Percentiles rank a stretch among this genome's conserved stretches.
Evolutionary conservation across 2,888 invertebrate genomes (phyloP).

Genomic region (Drosophila tanythrix): DNA sequence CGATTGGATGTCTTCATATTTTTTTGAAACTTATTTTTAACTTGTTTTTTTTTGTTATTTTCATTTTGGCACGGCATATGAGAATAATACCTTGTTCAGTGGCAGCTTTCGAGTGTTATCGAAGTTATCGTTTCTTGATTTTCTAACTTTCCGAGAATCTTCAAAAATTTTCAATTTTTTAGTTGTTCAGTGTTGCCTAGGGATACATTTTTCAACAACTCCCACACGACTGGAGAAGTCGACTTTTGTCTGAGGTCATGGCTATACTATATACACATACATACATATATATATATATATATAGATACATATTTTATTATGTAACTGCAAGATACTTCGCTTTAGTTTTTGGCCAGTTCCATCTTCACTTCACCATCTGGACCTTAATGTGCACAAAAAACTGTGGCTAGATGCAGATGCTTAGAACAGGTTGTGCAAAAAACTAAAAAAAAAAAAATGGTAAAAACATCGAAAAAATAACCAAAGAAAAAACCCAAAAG

Average conservation of each 20-base stretch:
- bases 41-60: constrained; percentile 20
- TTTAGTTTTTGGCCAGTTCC: neutral
- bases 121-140: neutral
- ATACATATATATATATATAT: too few relatives aligned
- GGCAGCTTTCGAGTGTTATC: constrained; percentile 3
- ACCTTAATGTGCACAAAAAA: constrained; percentile 8
- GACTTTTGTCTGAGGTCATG: constrained; percentile 3
- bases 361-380: neutral
- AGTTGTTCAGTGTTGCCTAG: neutral
- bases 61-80: constrained; percentile 1
- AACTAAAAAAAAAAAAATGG: constrained; percentile 6
- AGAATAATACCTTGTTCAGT: neutral
- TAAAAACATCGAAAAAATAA: constrained; percentile 33
- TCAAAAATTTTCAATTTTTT: neutral
- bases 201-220: neutral
- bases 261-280: neutral
- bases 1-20: constrained; percentile 38
- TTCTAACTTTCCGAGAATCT: neutral
- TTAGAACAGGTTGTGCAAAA: constrained; percentile 25
- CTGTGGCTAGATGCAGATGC: constrained; percentile 7
- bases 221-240: neutral
- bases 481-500: constrained; percentile 40
- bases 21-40: neutral
- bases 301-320: neutral
- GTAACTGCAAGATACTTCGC: neutral